Conservation (phyloP, 2,888 invertebrate genomes). For the Odontothrips loti region DNA sequence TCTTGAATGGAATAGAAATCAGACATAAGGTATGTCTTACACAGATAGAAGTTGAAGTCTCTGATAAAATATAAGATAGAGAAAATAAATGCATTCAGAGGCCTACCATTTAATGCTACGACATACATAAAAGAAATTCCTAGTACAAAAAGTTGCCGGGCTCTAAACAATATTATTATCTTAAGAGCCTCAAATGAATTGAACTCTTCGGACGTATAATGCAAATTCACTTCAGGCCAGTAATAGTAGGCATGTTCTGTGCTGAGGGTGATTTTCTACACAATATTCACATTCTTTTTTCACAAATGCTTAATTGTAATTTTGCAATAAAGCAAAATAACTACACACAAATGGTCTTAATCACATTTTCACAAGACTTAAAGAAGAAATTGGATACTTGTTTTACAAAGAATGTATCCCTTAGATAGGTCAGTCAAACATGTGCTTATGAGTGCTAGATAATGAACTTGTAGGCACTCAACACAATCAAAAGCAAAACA, state of each 20-base stretch:
- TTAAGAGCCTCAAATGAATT: not conserved
- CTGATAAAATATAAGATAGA: conserved; percentile 23
- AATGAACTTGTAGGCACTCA: not conserved
- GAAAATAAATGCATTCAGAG: conserved; percentile 23
- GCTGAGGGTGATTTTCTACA: not conserved
- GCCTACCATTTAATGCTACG: conserved; percentile 5
- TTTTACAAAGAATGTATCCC: conserved; percentile 10
- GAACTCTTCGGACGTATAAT: conserved; percentile 3
- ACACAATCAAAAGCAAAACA: not conserved
- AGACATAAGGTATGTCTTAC: not conserved
- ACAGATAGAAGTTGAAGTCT: not conserved
- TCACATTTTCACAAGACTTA: conserved; percentile 18
- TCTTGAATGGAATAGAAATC: not conserved
- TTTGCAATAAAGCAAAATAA: conserved; percentile 16
- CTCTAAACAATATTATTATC: not conserved
- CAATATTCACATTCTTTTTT: not conserved
- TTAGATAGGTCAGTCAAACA: conserved; percentile 25
- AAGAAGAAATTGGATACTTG: not conserved
- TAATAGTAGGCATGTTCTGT: not conserved
- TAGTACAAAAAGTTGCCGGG: not conserved
- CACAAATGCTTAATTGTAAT: conserved; percentile 8
- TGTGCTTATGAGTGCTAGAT: not conserved
- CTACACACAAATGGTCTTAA: conserved; percentile 20
- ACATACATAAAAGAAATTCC: not conserved
- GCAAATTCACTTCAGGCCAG: not conserved